Evolutionary conservation across 2,113 vertebrate species (phyloP).

Genomic region (Xerus inauris): DNA sequence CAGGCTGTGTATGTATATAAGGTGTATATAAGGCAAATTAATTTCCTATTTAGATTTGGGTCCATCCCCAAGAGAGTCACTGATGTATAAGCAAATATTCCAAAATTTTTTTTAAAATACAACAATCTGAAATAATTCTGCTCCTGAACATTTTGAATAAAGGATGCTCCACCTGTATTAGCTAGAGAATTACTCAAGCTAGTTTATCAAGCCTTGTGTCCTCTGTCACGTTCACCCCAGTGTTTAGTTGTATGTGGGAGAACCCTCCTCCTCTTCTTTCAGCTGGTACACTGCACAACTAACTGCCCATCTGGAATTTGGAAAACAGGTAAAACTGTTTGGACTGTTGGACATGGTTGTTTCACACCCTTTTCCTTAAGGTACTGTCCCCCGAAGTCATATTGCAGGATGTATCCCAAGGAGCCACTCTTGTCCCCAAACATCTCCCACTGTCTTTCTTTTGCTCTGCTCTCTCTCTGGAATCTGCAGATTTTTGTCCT

Average conservation of each 20-base stretch:
- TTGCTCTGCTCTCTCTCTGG: background rate
- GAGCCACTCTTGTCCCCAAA: background rate
- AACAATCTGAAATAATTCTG: background rate
- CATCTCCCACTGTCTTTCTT: background rate
- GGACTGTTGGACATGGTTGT: background rate
- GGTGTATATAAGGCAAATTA: background rate
- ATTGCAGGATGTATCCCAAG: fast-evolving
- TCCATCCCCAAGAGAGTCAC: background rate
- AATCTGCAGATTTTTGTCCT: background rate
- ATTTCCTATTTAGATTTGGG: background rate
- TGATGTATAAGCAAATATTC: background rate
- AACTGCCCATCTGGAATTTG: background rate
- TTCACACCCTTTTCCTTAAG: background rate
- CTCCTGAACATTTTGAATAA: background rate
- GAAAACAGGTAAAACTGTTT: background rate
- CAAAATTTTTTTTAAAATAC: background rate
- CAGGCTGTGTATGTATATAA: background rate
- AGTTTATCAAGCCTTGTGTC: background rate
- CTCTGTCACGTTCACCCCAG: background rate
- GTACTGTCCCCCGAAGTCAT: background rate
- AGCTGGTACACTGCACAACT: background rate
- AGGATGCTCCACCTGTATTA: no score
- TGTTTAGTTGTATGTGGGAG: background rate
- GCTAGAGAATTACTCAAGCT: background rate
- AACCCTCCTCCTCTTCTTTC: background rate